Conservation (phyloP, 2,113 vertebrate genomes). For the Erythrocercus mccallii region DNA sequence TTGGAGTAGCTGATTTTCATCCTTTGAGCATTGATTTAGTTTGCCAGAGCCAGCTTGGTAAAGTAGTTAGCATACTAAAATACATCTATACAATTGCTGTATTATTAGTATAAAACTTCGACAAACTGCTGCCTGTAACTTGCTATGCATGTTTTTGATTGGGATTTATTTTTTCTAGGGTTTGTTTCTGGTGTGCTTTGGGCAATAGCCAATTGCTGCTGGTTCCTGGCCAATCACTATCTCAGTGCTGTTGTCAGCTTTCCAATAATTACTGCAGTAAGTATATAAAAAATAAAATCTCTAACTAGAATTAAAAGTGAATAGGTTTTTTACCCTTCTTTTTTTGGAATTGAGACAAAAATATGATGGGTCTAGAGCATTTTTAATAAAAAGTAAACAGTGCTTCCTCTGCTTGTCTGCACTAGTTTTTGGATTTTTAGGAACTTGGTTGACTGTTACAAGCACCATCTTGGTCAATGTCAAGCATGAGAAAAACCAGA, state of each 20-base stretch:
- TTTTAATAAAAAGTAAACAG: neutral
- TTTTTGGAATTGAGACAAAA: neutral
- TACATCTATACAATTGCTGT: neutral
- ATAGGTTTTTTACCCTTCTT: neutral
- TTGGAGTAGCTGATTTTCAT: neutral
- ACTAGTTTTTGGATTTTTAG: neutral
- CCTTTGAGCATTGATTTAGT: neutral
- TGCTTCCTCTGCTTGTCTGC: neutral
- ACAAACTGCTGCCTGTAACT: neutral
- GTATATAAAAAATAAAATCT: slow-evolving; percentile 44
- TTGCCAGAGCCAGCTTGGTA: neutral
- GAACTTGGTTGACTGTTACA: neutral
- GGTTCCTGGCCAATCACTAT: slow-evolving; percentile 85
- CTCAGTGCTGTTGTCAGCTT: slow-evolving; percentile 84
- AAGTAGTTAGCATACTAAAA: neutral
- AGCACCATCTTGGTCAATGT: neutral
- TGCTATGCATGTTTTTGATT: neutral
- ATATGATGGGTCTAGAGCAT: neutral
- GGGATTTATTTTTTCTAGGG: slow-evolving; percentile 68
- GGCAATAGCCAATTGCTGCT: slow-evolving; percentile 82
- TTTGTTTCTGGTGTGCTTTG: slow-evolving; percentile 86
- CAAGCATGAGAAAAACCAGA: neutral
- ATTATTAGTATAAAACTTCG: neutral
- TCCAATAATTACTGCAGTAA: slow-evolving; percentile 87
- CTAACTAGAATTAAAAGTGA: neutral